A percentile compares a stretch with the other conserved stretches of the same genome.
Conservation (phyloP, 2,797 vertebrate species). For the Pipistrellus pygmaeus region DNA sequence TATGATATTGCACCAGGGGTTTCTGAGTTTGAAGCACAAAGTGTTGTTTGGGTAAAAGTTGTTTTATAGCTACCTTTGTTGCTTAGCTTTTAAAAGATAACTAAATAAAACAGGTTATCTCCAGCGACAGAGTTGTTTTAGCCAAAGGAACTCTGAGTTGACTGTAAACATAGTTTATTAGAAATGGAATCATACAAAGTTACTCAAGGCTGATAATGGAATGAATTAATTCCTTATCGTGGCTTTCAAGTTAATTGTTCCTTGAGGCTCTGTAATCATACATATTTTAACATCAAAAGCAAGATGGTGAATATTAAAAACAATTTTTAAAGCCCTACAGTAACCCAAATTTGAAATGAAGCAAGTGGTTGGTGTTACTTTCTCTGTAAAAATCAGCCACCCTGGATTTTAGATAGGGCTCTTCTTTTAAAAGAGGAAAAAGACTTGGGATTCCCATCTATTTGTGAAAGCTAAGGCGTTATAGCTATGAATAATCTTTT, state of each 20-base stretch:
- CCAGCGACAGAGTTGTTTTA: slow-evolving; percentile 84
- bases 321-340: slow-evolving; percentile 40
- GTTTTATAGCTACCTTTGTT: slow-evolving; percentile 75
- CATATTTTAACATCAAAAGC: slow-evolving; percentile 80
- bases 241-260: slow-evolving; percentile 84
- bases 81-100: slow-evolving; percentile 62
- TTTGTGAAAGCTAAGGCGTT: background rate
- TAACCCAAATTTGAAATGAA: slow-evolving; percentile 64
- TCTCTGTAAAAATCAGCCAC: slow-evolving; percentile 11
- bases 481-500: background rate
- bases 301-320: slow-evolving; percentile 65
- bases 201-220: slow-evolving; percentile 84
- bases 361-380: background rate
- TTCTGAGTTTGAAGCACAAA: slow-evolving; percentile 48
- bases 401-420: background rate
- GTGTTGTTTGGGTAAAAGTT: background rate
- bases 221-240: slow-evolving; percentile 85
- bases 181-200: slow-evolving; percentile 81
- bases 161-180: slow-evolving; percentile 83
- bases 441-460: background rate
- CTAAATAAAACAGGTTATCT: slow-evolving; percentile 84
- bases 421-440: background rate
- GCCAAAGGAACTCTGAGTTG: slow-evolving; percentile 83
- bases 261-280: slow-evolving; percentile 76
- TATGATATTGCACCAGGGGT: background rate